These are phyloP conservation scores for Dasysyrphus tricinctus DNA, from an alignment of 2,888 invertebrate genomes.

Conservation along the genomic window DNA sequence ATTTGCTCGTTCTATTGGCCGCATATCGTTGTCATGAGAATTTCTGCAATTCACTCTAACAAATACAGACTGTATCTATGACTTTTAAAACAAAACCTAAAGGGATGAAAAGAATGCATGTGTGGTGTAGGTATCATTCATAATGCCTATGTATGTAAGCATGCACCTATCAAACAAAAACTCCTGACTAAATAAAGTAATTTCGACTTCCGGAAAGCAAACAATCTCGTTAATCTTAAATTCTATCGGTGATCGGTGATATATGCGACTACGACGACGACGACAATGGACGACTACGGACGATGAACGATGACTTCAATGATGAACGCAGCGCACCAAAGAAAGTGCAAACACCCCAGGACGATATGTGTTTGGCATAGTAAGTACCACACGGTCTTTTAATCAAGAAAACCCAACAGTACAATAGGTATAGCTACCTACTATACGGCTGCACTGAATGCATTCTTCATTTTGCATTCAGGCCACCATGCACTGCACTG, in stretches of 20 bases:
- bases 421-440: too few species aligned
- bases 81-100: background rate
- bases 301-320: background rate
- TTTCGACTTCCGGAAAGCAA: constrained; percentile 58
- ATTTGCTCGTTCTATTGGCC: background rate
- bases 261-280: constrained; percentile 12
- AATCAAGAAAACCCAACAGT: constrained; percentile 24
- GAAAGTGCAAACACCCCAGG: constrained; percentile 70
- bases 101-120: background rate
- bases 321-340: constrained; percentile 37
- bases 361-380: constrained; percentile 49
- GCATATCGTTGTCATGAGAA: background rate
- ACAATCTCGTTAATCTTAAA: constrained; percentile 6
- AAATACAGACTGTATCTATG: background rate
- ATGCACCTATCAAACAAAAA: background rate
- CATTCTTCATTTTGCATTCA: constrained; percentile 62
- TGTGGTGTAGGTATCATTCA: background rate
- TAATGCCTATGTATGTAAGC: too few species aligned
- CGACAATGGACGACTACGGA: too few species aligned
- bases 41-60: constrained; percentile 3
- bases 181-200: constrained; percentile 3
- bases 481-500: constrained; percentile 32
- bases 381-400: background rate
- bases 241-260: constrained; percentile 10
- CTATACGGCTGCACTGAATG: background rate